Evolutionary conservation across 2,888 invertebrate genomes (phyloP), one percentile per base, ranked within the genome.

Genomic region (Stramonita haemastoma): DNA sequence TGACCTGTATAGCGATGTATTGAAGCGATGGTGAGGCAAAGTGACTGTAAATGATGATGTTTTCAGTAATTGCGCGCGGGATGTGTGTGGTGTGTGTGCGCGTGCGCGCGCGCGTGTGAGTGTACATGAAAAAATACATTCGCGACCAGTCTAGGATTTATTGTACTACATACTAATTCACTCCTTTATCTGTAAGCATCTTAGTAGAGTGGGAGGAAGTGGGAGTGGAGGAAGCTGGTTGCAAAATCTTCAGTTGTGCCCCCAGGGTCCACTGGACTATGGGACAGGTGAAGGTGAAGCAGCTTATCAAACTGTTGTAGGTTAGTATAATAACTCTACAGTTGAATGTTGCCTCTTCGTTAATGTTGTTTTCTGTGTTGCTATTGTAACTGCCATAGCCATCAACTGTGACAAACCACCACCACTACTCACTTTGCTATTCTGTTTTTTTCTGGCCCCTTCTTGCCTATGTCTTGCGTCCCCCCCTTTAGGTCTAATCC

Each of bases 81-180:
- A n/a, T n/a, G 73, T 26, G 73, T 73, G 73, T 73, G 73, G 17
- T 32, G 81, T 34, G 81, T 36, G 81, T 34, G 81, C 34, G 81
- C n/a, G 81, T 34, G 81, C 22, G 81, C 19, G 81, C 22, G 81
- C 34, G 81, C n/a, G 81, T 81, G 81, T 81, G 81, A 1, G 81
- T 81, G 81, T 81, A 29, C 13, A 13, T 1, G 73, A 22, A 29
- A n/a, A 13, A n/a, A 4, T 29, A 13, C 29, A 60, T 60, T 11
- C 26, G 13, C 66, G 13, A 6, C 19, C 26, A 1, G 17, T 17
- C 26, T 2, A 22, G 4, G 11, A 29, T 77, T 6, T 81, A 1
- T 11, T 13, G 34, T 8, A 5, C 13, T 34, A 22, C 6, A 32
- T 36, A 22, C 32, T 4, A 8, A 22, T 34, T 11, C 22, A 13